Base-by-base conservation (phyloP, 2,797 vertebrate genomes). In the Melanotaenia parkinsoni region DNA sequence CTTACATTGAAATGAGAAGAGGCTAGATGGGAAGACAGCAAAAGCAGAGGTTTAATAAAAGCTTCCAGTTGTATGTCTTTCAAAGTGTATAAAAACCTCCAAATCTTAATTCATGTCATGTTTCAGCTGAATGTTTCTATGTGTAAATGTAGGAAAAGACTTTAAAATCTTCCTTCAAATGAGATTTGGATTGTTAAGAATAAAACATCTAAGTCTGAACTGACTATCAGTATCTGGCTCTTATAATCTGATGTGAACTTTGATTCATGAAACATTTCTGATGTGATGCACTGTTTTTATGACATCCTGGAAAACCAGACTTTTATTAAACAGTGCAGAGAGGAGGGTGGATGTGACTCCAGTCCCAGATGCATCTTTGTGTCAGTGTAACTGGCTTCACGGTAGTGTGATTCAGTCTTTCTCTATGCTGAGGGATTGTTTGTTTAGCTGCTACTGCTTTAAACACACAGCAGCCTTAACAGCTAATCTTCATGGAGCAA, bases 391-490 rank as follows among this genome's bases (percentile, higher is more conserved):
- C 57, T 68, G 54, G 37, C 22, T 63, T 64, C 30, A 59, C 66
- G 35, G 22, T 56, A 70, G 53, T 69, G 47, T 58, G 54, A 81
- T 75, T 67, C 60, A 28, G 37, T 64, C 40, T 67, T 38, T 62
- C 67, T 72, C 1, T 65, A 28, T 67, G 59, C 67, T 59, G 78
- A 60, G 79, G 47, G 38, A 73, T 9, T 81, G 76, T 87, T 90
- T 77, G 75, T 81, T 76, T 84, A 82, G 70, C 85, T 81, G 77
- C 70, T 66, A 38, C 40, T 7, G 50, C 66, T 73, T 67, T 4
- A 68, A 56, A 51, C 63, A 72, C 51, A 58, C 54, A 67, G 77
- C n/a, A 40, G 75, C 45, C 28, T 75, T 32, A 67, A 63, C 59
- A 66, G 45, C 8, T 47, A n/a, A 47, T 80, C 68, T 65, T 60